A percentile compares a stretch with the other conserved stretches of the same genome.
phyloP scores from a whole-genome alignment of 2,888 invertebrate genomes.

The Pseudococcus jackbeardsleyi region DNA sequence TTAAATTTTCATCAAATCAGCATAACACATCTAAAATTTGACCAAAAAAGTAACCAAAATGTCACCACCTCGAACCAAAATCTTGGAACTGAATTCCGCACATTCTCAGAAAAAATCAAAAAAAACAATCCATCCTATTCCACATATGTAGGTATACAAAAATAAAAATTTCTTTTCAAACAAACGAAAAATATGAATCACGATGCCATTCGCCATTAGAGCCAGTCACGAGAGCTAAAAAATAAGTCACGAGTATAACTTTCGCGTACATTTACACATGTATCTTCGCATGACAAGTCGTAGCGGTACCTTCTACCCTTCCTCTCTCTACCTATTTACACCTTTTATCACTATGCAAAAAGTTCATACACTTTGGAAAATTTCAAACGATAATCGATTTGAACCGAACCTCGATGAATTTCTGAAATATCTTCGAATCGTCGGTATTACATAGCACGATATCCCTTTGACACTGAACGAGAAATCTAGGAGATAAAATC shows the following conservation, averaged over 20 bases:
- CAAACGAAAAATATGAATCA: slow-evolving; percentile 29
- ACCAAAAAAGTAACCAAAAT: too few relatives aligned
- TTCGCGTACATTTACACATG: background rate
- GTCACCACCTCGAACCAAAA: too few relatives aligned
- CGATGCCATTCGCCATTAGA: background rate
- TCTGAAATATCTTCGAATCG: background rate
- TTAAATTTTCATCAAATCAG: too few relatives aligned
- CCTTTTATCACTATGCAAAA: background rate
- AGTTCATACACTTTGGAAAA: slow-evolving; percentile 20
- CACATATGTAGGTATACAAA: background rate
- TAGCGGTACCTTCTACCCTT: background rate
- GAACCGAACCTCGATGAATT: slow-evolving; percentile 11
- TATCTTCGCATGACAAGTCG: slow-evolving; percentile 1
- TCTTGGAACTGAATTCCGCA: background rate
- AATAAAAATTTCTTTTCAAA: background rate
- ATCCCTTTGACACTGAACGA: background rate
- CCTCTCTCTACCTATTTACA: background rate
- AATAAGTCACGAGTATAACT: background rate
- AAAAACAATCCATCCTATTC: background rate
- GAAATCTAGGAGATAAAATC: background rate
- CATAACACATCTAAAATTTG: too few relatives aligned
- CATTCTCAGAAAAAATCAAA: background rate
- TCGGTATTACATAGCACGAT: background rate
- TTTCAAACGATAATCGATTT: slow-evolving; percentile 5
- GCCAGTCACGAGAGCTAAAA: slow-evolving; percentile 9